A percentile compares a stretch with the other conserved stretches of the same genome.
These are phyloP conservation scores for Thermophis baileyi DNA, from an alignment of 2,113 vertebrate genomes.

Conservation along the genomic window DNA sequence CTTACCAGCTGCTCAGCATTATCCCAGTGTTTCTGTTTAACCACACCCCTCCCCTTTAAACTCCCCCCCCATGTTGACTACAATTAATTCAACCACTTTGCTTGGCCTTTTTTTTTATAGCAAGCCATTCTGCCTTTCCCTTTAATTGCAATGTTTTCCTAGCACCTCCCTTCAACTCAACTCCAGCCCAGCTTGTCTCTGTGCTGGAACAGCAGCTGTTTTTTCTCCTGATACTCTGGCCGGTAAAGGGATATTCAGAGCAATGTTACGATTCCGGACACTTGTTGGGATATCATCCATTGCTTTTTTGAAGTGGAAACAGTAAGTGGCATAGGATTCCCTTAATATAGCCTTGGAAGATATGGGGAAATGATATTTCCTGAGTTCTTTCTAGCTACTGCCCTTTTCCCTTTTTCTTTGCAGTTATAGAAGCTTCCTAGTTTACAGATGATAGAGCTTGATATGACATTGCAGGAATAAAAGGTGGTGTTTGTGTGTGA, in stretches of 20 bases:
- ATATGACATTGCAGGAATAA: background rate
- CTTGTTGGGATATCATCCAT: background rate
- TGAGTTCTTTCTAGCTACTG: background rate
- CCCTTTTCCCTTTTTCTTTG: background rate
- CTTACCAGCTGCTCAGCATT: background rate
- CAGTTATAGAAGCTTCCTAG: background rate
- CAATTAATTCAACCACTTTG: slow-evolving; percentile 1
- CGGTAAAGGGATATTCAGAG: background rate
- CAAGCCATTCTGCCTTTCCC: background rate
- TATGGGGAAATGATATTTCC: background rate
- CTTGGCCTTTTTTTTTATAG: slow-evolving; percentile 4
- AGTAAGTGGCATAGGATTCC: background rate
- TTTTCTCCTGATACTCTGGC: background rate
- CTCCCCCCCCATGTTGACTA: background rate
- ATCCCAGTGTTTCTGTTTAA: background rate
- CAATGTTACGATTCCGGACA: background rate
- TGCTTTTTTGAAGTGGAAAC: background rate
- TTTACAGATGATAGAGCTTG: background rate
- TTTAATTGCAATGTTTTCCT: background rate
- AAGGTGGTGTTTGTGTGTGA: background rate
- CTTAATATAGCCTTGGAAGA: background rate
- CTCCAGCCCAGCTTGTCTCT: background rate
- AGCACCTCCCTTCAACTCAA: background rate
- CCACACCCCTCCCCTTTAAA: background rate
- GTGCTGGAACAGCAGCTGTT: background rate